These are phyloP conservation scores for Bos javanicus DNA, from an alignment of 2,113 vertebrate species.

Conservation along the genomic window DNA sequence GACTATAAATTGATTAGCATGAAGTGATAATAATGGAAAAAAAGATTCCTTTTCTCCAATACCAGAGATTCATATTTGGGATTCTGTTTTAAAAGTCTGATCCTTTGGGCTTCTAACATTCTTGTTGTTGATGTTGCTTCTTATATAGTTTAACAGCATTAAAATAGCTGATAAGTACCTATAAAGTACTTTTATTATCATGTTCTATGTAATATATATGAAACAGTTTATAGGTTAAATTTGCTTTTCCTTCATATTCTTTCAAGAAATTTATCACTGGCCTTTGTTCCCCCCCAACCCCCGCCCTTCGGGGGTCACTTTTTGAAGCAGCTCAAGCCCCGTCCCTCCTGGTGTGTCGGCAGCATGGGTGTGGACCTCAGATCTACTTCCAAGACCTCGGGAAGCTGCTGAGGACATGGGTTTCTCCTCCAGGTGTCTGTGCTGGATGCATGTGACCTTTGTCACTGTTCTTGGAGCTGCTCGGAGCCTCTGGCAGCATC, in stretches of 20 bases:
- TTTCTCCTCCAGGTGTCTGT: conserved; percentile 60
- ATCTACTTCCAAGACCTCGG: conserved; percentile 26
- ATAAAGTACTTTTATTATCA: conserved; percentile 4
- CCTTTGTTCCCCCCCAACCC: neutral
- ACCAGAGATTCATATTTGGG: neutral
- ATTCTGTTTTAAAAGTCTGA: neutral
- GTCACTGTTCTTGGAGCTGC: conserved; percentile 68
- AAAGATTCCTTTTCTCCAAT: neutral
- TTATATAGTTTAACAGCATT: neutral
- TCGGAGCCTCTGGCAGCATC: conserved; percentile 76
- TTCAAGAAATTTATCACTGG: neutral
- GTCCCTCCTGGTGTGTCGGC: neutral
- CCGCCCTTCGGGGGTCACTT: neutral
- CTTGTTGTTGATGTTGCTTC: neutral
- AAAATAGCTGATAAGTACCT: neutral
- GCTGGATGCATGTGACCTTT: conserved; percentile 66
- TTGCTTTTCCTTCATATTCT: neutral
- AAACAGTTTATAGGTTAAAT: neutral
- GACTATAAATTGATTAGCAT: neutral
- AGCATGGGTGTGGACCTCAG: neutral
- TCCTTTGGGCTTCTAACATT: neutral
- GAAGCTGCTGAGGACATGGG: conserved; percentile 50
- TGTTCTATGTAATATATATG: neutral
- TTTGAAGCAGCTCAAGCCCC: neutral
- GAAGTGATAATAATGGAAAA: neutral